These are phyloP conservation scores for Spatulosminthurus flaviceps DNA, from an alignment of 2,888 invertebrate genomes.

Conservation along the genomic window DNA sequence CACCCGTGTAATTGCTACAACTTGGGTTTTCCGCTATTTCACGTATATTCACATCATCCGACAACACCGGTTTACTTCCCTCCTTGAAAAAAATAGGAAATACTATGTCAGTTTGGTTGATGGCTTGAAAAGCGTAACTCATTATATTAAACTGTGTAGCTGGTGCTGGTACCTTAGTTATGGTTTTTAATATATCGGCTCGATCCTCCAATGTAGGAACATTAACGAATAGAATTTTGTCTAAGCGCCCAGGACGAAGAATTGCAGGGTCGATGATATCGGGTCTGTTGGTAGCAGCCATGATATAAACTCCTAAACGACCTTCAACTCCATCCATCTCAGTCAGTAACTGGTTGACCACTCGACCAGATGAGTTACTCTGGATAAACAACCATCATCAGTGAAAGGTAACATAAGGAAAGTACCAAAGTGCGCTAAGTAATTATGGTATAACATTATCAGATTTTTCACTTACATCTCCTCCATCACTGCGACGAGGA, in stretches of 20 bases:
- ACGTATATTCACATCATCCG: conserved; percentile 79
- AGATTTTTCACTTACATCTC: conserved; percentile 69
- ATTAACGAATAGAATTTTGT: conserved; percentile 89
- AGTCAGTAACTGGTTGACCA: conserved; percentile 95
- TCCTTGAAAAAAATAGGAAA: conserved; percentile 69
- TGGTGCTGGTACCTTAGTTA: conserved; percentile 82
- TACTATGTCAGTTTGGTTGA: conserved; percentile 10
- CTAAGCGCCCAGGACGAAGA: conserved; percentile 87
- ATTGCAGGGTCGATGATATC: conserved; percentile 97
- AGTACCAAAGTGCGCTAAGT: not conserved
- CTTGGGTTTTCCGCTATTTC: conserved; percentile 74
- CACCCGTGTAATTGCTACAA: conserved; percentile 87
- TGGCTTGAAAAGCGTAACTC: not conserved
- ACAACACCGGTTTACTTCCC: conserved; percentile 80
- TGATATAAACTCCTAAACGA: conserved; percentile 89
- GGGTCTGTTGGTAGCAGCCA: conserved; percentile 96
- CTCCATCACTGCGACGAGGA: conserved; percentile 83
- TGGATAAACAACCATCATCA: conserved; percentile 63
- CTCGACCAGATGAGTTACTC: conserved; percentile 80
- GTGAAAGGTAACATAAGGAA: not conserved
- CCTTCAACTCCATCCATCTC: conserved; percentile 98
- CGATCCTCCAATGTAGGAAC: conserved; percentile 83
- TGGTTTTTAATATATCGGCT: conserved; percentile 84
- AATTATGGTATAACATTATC: not conserved
- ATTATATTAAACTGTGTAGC: not conserved